Conservation (phyloP, 2,113 vertebrate species). For the Daphoenositta chrysoptera region DNA sequence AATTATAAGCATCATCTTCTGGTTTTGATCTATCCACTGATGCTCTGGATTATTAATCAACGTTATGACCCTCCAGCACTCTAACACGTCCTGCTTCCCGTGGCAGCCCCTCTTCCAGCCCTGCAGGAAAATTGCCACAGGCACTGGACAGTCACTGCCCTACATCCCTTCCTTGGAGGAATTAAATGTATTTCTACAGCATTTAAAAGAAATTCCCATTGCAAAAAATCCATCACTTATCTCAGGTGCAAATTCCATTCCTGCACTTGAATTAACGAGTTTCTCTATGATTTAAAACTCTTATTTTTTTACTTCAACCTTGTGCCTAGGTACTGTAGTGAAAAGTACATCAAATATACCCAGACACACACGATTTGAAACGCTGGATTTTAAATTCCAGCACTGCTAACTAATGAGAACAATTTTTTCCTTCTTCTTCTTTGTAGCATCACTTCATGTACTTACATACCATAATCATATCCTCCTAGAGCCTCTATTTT, state of each 20-base stretch:
- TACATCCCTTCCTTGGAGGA: background rate
- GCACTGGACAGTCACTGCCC: background rate
- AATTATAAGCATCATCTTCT: background rate
- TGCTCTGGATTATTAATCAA: background rate
- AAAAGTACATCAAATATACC: constrained; percentile 57
- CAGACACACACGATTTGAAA: constrained; percentile 46
- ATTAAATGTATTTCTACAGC: background rate
- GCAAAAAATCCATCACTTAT: background rate
- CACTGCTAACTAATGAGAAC: constrained; percentile 67
- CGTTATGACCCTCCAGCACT: background rate
- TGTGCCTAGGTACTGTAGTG: background rate
- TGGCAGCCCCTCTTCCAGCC: background rate
- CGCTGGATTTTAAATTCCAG: constrained; percentile 56
- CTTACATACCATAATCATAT: constrained; percentile 66
- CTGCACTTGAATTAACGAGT: constrained; percentile 39
- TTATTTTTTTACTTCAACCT: constrained; percentile 34
- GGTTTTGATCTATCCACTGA: constrained; percentile 9
- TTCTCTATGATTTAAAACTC: constrained; percentile 38
- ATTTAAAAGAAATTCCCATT: background rate
- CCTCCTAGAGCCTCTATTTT: constrained; percentile 26
- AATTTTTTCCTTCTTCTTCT: constrained; percentile 60
- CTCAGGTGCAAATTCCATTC: background rate
- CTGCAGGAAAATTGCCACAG: background rate
- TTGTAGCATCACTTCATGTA: constrained; percentile 67
- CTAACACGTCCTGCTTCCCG: background rate